Evolutionary conservation across 2,797 vertebrate genomes (phyloP).

Genomic region (Coranthus polyacanthus): DNA sequence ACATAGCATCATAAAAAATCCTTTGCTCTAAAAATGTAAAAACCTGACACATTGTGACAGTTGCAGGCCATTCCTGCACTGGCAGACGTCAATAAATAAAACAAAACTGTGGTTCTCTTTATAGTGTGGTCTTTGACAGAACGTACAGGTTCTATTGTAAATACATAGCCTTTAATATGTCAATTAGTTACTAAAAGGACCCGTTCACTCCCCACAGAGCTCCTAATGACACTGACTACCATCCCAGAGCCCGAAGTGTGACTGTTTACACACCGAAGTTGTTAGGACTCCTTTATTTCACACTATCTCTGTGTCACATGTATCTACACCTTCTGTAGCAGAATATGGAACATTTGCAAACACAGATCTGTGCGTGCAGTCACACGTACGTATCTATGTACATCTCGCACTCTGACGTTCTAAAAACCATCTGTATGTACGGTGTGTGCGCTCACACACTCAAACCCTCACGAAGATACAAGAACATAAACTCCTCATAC

Average conservation of each 20-base stretch:
- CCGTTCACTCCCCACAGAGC: slow-evolving; percentile 78
- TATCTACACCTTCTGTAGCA: neutral
- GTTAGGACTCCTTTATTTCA: slow-evolving; percentile 45
- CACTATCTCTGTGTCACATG: neutral
- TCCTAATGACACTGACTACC: slow-evolving; percentile 76
- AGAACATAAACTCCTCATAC: slow-evolving; percentile 7
- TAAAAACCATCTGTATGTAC: slow-evolving; percentile 19
- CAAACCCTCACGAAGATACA: neutral
- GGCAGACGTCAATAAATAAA: neutral
- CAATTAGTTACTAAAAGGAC: slow-evolving; percentile 77
- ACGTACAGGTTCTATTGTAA: neutral
- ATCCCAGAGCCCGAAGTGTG: slow-evolving; percentile 59
- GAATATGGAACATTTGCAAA: slow-evolving; percentile 7
- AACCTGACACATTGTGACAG: too few species aligned
- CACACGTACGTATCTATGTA: slow-evolving; percentile 1
- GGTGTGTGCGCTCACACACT: neutral
- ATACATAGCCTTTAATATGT: slow-evolving; percentile 65
- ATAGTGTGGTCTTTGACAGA: neutral
- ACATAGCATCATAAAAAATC: too few species aligned
- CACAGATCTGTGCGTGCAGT: slow-evolving; percentile 4
- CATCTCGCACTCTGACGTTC: slow-evolving; percentile 12
- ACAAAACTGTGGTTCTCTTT: neutral
- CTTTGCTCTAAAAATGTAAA: too few species aligned
- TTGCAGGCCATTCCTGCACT: neutral
- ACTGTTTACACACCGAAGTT: slow-evolving; percentile 50